Conservation (phyloP, 2,797 vertebrate species). For the Onychomys arenicola region DNA sequence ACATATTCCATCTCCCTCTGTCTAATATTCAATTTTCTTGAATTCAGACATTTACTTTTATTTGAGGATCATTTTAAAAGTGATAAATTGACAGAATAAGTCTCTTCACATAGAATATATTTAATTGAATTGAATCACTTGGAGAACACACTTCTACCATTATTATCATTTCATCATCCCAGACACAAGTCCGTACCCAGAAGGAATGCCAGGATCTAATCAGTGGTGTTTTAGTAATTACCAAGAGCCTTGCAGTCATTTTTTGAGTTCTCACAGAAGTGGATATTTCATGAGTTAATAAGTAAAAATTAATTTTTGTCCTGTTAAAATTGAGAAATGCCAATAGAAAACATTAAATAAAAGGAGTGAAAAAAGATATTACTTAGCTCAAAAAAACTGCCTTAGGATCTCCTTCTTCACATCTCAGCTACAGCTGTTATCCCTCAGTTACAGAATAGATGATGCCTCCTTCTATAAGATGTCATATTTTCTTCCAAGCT, state of each 20-base stretch:
- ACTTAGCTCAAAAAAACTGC: background rate
- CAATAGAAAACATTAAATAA: background rate
- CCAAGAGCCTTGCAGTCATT: background rate
- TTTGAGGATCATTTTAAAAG: background rate
- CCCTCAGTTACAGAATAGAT: background rate
- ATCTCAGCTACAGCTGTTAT: background rate
- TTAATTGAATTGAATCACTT: background rate
- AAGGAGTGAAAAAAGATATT: background rate
- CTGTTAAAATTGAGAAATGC: background rate
- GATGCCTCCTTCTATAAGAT: background rate
- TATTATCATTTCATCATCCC: background rate
- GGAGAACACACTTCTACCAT: background rate
- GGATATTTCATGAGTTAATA: background rate
- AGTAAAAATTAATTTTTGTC: background rate
- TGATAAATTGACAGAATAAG: background rate
- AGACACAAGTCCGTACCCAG: background rate
- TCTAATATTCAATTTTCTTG: background rate
- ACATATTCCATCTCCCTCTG: background rate
- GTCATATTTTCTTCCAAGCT: background rate
- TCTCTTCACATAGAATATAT: background rate
- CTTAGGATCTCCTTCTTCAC: background rate
- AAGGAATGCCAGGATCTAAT: background rate
- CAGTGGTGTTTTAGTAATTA: background rate
- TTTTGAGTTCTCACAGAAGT: constrained; percentile 13
- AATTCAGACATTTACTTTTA: background rate